A percentile compares a stretch with the other conserved stretches of the same genome.
Evolutionary conservation across 2,113 vertebrate species (phyloP).

Genomic region (Phylloscopus trochiloides): DNA sequence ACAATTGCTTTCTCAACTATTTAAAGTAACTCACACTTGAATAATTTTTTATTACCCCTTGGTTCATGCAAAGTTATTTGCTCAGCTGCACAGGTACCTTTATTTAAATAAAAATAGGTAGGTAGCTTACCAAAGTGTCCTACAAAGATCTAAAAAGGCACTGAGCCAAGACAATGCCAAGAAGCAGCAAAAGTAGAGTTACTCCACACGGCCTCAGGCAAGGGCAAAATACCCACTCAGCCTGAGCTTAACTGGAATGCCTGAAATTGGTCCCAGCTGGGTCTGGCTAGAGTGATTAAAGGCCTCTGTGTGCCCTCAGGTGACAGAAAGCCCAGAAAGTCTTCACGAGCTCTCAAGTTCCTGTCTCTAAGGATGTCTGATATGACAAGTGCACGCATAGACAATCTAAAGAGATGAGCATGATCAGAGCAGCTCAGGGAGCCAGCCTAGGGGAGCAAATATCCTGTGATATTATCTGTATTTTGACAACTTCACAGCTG

Average conservation of each 20-base stretch:
- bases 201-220: accelerated
- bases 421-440: not conserved
- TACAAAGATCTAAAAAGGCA: not conserved
- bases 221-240: not conserved
- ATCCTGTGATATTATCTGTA: not conserved
- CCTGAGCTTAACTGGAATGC: not conserved
- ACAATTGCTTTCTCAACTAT: not conserved
- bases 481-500: not conserved
- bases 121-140: not conserved
- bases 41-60: not conserved
- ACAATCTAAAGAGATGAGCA: not conserved
- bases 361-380: not conserved
- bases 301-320: not conserved
- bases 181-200: not conserved
- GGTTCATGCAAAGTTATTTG: not conserved
- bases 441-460: not conserved
- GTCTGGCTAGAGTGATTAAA: not conserved
- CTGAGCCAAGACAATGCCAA: not conserved
- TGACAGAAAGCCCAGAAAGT: not conserved
- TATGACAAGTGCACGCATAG: not conserved
- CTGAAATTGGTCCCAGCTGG: not conserved
- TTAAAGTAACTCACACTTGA: not conserved
- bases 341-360: not conserved
- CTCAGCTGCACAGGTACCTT: not conserved
- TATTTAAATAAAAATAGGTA: not conserved